Base-by-base conservation (phyloP, 2,888 invertebrate species). In the Dicranocentrus wangi region DNA sequence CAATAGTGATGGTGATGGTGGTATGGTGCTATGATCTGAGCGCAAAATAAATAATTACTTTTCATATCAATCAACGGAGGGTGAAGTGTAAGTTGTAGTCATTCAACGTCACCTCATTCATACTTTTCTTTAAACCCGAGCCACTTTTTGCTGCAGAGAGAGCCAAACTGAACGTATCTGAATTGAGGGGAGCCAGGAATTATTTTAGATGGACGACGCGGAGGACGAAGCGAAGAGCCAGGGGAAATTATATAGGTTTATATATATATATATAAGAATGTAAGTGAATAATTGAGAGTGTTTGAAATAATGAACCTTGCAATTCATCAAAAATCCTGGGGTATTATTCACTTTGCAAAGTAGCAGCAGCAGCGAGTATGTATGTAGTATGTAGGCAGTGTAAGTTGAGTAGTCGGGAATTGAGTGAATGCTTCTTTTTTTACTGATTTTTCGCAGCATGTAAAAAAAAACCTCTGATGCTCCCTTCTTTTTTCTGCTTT, bases 221-320 rank as follows among this genome's bases (percentile, higher is more conserved):
- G n/a, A n/a, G n/a, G n/a, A n/a, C n/a, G n/a, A n/a, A n/a, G n/a
- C n/a, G n/a, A n/a, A n/a, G n/a, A n/a, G n/a, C n/a, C n/a, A n/a
- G n/a, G n/a, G n/a, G n/a, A n/a, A n/a, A n/a, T n/a, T n/a, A n/a
- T n/a, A n/a, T n/a, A n/a, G n/a, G n/a, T n/a, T n/a, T n/a, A n/a
- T n/a, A n/a, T n/a, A n/a, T n/a, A n/a, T n/a, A n/a, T n/a, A n/a
- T n/a, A n/a, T n/a, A 72, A 28, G 72, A 61, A 72, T 72, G 1
- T 61, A 55, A 42, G 75, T 75, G 66, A 76, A 60, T 70, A 70
- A 70, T 78, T 63, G 42, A 23, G 61, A 78, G 70, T 61, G 78
- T 70, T 65, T 61, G 42, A 63, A 70, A 70, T 70, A 69, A 77
- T 77, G 76, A 77, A 23, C 39, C 25, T 61, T 60, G 69, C 76